Percentiles rank a stretch among this genome's conserved stretches.
These are phyloP conservation scores for Hylomyscus alleni DNA, from an alignment of 2,797 vertebrate species.

Conservation along the genomic window DNA sequence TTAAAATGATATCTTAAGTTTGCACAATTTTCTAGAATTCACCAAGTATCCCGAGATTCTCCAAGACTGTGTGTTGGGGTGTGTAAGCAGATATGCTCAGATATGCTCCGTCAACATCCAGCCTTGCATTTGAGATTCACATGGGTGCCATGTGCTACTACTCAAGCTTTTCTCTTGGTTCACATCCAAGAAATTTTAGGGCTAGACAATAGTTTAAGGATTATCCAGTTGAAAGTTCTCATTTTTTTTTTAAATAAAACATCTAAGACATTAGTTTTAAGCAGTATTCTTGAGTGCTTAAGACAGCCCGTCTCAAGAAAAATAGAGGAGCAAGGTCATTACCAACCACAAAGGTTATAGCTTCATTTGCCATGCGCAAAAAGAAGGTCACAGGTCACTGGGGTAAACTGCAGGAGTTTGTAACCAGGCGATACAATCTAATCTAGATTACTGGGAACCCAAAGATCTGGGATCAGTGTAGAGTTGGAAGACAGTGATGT, in stretches of 20 bases:
- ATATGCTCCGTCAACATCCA: not conserved
- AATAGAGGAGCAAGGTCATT: not conserved
- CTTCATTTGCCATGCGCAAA: not conserved
- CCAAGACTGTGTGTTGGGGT: not conserved
- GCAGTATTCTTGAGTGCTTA: not conserved
- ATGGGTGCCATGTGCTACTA: not conserved
- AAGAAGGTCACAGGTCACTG: not conserved
- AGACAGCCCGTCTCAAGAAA: not conserved
- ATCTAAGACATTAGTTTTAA: not conserved
- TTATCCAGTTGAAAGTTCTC: not conserved
- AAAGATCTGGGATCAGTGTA: not conserved
- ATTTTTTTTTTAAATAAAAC: slow-evolving; percentile 15
- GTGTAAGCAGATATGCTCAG: not conserved
- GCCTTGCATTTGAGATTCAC: not conserved
- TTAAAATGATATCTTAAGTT: not conserved
- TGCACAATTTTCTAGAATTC: slow-evolving; percentile 19
- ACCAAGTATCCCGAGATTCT: not conserved
- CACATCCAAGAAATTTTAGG: not conserved
- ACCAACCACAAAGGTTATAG: not conserved
- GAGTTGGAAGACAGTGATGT: not conserved
- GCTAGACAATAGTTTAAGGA: not conserved
- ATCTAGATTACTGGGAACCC: not conserved
- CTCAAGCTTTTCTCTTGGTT: not conserved
- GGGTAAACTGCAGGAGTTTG: not conserved
- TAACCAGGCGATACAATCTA: not conserved